phyloP scores from a whole-genome alignment of 1,140 invertebrate genomes.

The Orussus abietinus region DNA sequence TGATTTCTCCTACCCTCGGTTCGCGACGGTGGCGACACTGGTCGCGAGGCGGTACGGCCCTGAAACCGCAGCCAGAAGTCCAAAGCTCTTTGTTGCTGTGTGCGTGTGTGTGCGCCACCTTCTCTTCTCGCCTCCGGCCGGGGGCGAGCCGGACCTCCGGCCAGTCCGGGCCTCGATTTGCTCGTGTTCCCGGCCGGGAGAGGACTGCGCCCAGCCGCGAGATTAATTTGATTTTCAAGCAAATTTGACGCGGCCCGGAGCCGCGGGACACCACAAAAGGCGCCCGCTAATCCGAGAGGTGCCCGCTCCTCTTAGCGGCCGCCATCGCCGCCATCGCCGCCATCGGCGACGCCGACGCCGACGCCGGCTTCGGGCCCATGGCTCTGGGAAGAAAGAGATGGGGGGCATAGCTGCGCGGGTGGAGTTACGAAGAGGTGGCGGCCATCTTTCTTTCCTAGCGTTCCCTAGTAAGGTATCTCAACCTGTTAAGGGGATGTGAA shows the following conservation, averaged over 20 bases:
- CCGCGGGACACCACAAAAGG: slow-evolving; percentile 32
- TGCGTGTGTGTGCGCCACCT: no score
- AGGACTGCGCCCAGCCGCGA: slow-evolving; percentile 31
- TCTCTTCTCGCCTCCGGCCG: slow-evolving; percentile 45
- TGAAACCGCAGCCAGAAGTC: slow-evolving; percentile 38
- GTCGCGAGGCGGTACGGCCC: no score
- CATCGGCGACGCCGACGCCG: not conserved
- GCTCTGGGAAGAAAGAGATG: no score
- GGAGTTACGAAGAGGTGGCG: no score
- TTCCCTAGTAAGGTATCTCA: no score
- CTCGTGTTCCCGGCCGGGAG: slow-evolving; percentile 31
- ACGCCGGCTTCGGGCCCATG: no score
- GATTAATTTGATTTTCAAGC: slow-evolving; percentile 48
- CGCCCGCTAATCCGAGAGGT: slow-evolving; percentile 9
- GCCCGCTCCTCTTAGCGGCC: not conserved
- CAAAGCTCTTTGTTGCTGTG: slow-evolving; percentile 47
- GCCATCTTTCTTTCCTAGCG: no score
- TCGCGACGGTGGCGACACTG: no score
- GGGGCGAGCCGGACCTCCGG: slow-evolving; percentile 31
- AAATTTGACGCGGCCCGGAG: slow-evolving; percentile 43
- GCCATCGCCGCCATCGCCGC: not conserved
- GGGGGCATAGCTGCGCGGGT: no score
- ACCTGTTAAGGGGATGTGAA: no score
- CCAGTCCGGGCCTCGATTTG: slow-evolving; percentile 32
- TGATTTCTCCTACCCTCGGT: no score